Percentiles rank a stretch among this genome's conserved stretches.
Evolutionary conservation across 2,888 invertebrate species (phyloP).

Genomic region (Hermaeophaga mercurialis): DNA sequence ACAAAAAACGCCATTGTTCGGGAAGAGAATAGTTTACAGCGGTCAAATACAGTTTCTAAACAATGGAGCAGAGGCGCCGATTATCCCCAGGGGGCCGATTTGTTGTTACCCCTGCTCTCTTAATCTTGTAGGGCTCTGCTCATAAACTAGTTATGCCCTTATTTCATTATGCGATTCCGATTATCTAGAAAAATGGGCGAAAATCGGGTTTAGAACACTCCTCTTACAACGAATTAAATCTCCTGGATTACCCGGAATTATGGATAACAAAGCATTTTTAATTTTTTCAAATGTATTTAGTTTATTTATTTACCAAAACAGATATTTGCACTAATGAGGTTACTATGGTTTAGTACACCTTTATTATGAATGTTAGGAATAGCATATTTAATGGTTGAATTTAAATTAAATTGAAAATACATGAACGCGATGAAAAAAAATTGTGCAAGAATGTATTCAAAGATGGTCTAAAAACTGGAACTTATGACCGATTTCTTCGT

Average conservation of each 20-base stretch:
- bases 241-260: slow-evolving; percentile 6
- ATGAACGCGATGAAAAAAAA: no score
- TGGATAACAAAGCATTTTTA: no score
- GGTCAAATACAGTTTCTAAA: slow-evolving; percentile 52
- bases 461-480: no score
- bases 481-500: no score
- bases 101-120: slow-evolving; percentile 39
- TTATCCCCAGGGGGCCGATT: slow-evolving; percentile 51
- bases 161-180: slow-evolving; percentile 42
- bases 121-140: slow-evolving; percentile 35
- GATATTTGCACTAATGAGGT: no score
- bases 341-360: no score
- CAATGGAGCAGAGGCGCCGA: slow-evolving; percentile 55
- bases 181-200: slow-evolving; percentile 20
- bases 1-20: slow-evolving; percentile 50
- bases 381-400: no score
- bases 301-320: no score
- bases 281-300: no score
- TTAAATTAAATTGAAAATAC: no score
- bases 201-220: slow-evolving; percentile 1
- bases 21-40: slow-evolving; percentile 49
- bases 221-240: background rate
- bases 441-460: no score
- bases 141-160: slow-evolving; percentile 53
- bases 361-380: no score